Evolutionary conservation across 2,888 invertebrate species (phyloP).

Genomic region (Aspidiotus rigidus): DNA sequence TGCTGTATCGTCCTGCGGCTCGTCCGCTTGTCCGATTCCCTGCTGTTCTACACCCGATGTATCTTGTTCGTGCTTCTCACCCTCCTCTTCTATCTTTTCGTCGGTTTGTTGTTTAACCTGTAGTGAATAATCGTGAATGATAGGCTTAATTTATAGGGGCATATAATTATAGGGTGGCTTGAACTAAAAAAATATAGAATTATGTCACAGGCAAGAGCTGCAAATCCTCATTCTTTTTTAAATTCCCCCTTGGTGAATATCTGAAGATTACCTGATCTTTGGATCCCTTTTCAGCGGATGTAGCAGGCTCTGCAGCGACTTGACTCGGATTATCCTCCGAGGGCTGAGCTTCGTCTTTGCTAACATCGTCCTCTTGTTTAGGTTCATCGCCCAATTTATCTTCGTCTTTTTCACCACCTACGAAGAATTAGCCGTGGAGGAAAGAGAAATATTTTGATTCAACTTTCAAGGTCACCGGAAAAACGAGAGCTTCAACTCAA

Average conservation of each 20-base stretch:
- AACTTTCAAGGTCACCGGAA: background rate
- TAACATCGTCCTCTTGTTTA: slow-evolving; percentile 44
- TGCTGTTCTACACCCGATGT: slow-evolving; percentile 46
- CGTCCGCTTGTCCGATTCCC: slow-evolving; percentile 63
- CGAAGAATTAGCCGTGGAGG: slow-evolving; percentile 8
- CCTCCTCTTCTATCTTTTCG: slow-evolving; percentile 25
- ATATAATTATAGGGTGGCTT: background rate
- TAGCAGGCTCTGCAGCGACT: slow-evolving; percentile 38
- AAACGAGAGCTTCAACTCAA: background rate
- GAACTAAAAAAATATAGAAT: no score
- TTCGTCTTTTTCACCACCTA: slow-evolving; percentile 37
- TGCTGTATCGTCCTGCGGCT: slow-evolving; percentile 45
- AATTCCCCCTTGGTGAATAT: background rate
- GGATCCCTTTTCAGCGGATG: slow-evolving; percentile 43
- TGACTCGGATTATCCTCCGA: slow-evolving; percentile 43
- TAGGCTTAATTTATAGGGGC: background rate
- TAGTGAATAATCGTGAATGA: background rate
- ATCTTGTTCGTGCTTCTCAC: slow-evolving; percentile 26
- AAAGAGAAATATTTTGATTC: no score
- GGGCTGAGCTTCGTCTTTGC: slow-evolving; percentile 42
- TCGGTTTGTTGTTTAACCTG: slow-evolving; percentile 18
- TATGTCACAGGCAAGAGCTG: background rate
- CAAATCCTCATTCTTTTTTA: background rate
- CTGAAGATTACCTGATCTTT: slow-evolving; percentile 43
- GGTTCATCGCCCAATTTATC: slow-evolving; percentile 42